These are phyloP conservation scores for Dallia pectoralis DNA, from an alignment of 2,797 vertebrate species.

Conservation along the genomic window DNA sequence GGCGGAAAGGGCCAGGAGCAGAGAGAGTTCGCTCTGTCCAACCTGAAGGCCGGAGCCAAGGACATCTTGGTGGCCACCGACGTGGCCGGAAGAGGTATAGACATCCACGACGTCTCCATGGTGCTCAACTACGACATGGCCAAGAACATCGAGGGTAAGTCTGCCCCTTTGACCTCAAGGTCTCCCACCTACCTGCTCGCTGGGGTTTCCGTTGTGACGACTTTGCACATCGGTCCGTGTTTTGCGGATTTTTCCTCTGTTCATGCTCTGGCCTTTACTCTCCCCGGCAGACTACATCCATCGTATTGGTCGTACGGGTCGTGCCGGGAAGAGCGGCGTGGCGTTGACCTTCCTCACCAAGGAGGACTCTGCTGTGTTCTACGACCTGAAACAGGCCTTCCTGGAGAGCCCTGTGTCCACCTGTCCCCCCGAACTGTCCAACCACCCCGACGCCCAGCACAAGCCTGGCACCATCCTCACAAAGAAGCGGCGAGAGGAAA, in stretches of 20 bases:
- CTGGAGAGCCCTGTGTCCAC: slow-evolving; percentile 96
- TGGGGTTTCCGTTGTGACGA: no score
- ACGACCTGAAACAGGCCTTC: slow-evolving; percentile 96
- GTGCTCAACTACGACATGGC: slow-evolving; percentile 99
- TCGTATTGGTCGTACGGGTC: slow-evolving; percentile 94
- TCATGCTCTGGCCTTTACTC: not conserved
- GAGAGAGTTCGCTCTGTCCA: slow-evolving; percentile 96
- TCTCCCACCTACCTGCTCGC: not conserved
- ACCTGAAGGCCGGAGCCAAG: slow-evolving; percentile 96
- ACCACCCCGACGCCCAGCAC: slow-evolving; percentile 97
- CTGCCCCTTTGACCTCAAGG: not conserved
- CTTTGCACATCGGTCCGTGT: not conserved
- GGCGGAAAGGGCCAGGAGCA: slow-evolving; percentile 98
- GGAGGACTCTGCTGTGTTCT: slow-evolving; percentile 94
- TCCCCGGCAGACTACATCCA: slow-evolving; percentile 89
- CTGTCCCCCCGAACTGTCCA: slow-evolving; percentile 93
- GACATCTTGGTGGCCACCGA: slow-evolving; percentile 98
- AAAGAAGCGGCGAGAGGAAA: slow-evolving; percentile 97
- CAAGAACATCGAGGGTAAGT: slow-evolving; percentile 95
- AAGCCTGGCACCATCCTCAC: slow-evolving; percentile 98
- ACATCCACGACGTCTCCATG: slow-evolving; percentile 98
- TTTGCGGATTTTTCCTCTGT: not conserved
- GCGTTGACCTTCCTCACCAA: slow-evolving; percentile 98
- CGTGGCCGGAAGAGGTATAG: slow-evolving; percentile 95
- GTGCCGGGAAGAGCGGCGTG: slow-evolving; percentile 94